phyloP scores from a whole-genome alignment of 2,888 invertebrate species.

The Lasioglossum figueresi region DNA sequence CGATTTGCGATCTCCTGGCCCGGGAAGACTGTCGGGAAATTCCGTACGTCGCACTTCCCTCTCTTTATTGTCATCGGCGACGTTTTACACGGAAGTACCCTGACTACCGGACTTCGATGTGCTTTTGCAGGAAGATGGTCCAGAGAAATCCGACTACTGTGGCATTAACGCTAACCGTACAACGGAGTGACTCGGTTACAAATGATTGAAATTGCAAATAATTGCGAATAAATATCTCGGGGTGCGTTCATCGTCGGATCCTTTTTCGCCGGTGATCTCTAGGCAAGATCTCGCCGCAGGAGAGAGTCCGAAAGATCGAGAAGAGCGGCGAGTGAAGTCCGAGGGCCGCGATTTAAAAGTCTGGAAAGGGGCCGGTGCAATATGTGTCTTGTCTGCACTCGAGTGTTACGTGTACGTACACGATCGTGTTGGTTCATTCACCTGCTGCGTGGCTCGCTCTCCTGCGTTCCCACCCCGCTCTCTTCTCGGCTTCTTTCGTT shows the following conservation, averaged over 20 bases:
- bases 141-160: too few species aligned
- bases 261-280: not conserved
- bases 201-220: not conserved
- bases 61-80: not conserved
- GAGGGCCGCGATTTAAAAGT: slow-evolving; percentile 23
- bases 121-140: not conserved
- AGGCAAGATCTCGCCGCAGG: not conserved
- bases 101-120: not conserved
- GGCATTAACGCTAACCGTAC: not conserved
- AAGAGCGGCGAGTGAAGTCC: not conserved
- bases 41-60: slow-evolving; percentile 4
- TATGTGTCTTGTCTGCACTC: slow-evolving; percentile 51
- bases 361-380: slow-evolving; percentile 40
- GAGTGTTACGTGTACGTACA: slow-evolving; percentile 58
- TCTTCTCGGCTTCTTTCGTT: slow-evolving; percentile 51
- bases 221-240: not conserved
- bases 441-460: slow-evolving; percentile 67
- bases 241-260: not conserved
- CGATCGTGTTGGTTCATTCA: slow-evolving; percentile 73
- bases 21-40: slow-evolving; percentile 19
- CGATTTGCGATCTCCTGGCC: not conserved
- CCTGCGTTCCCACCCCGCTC: slow-evolving; percentile 38
- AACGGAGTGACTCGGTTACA: not conserved
- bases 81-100: not conserved
- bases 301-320: not conserved